Percentiles rank a stretch among this genome's conserved stretches.
These are phyloP conservation scores for Xestia xanthographa DNA, from an alignment of 2,888 invertebrate genomes.

Conservation along the genomic window DNA sequence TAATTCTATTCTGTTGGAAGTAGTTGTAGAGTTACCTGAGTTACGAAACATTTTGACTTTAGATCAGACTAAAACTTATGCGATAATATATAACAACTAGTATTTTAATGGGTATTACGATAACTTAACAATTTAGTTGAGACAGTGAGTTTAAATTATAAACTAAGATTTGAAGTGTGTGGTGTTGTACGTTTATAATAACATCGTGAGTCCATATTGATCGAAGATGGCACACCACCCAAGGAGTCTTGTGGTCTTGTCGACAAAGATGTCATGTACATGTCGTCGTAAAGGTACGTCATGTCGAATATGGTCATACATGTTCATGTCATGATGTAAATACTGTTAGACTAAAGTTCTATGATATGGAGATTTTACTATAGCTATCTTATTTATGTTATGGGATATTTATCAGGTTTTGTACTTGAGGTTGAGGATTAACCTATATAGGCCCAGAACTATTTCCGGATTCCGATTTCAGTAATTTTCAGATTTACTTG, in stretches of 20 bases:
- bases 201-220: not conserved
- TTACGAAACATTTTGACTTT: too few species aligned
- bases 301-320: conserved; percentile 2
- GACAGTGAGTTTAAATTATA: too few species aligned
- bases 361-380: not conserved
- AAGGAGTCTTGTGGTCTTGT: conserved; percentile 24
- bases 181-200: too few species aligned
- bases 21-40: too few species aligned
- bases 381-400: not conserved
- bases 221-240: conserved; percentile 17
- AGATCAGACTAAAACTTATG: too few species aligned
- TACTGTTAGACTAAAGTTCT: not conserved
- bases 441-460: too few species aligned
- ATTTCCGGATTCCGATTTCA: too few species aligned
- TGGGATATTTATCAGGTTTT: not conserved
- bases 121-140: too few species aligned
- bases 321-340: conserved; percentile 3
- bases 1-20: too few species aligned
- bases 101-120: too few species aligned
- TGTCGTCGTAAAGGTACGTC: not conserved
- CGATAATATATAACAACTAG: too few species aligned
- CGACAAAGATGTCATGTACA: conserved; percentile 25
- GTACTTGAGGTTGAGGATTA: not conserved
- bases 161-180: not conserved
- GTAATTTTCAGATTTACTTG: too few species aligned